A percentile compares a stretch with the other conserved stretches of the same genome.
phyloP scores from a whole-genome alignment of 2,888 invertebrate species.

The Noctua fimbriata region DNA sequence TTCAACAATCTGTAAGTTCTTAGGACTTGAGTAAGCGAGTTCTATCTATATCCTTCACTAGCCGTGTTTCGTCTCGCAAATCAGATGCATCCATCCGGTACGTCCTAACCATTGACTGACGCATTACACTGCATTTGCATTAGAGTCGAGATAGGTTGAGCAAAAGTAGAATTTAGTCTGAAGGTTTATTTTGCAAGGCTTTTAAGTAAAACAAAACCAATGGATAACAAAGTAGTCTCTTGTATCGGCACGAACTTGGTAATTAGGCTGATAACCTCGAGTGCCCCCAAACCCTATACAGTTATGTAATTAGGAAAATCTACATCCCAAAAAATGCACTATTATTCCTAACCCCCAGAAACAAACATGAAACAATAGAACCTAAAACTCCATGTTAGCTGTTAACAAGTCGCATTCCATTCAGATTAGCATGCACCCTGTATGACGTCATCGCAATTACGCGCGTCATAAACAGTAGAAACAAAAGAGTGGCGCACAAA shows the following conservation, averaged over 20 bases:
- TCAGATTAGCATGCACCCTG: slow-evolving; percentile 46
- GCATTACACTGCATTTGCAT: not conserved
- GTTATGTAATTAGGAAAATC: not conserved
- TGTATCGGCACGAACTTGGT: too few species aligned
- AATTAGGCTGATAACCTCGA: not conserved
- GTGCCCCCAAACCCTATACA: not conserved
- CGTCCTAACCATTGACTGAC: not conserved
- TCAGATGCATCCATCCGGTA: not conserved
- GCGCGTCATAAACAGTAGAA: slow-evolving; percentile 38
- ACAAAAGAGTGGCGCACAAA: slow-evolving; percentile 45
- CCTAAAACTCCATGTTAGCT: not conserved
- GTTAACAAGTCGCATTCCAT: slow-evolving; percentile 32
- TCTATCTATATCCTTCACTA: not conserved
- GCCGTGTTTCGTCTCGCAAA: not conserved
- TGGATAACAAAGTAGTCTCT: not conserved
- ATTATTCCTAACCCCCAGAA: slow-evolving; percentile 6
- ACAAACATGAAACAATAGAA: slow-evolving; percentile 9
- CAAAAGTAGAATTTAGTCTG: not conserved
- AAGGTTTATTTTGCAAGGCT: not conserved
- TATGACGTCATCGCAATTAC: slow-evolving; percentile 47
- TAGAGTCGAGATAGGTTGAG: not conserved
- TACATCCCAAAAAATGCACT: not conserved
- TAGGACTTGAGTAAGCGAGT: not conserved
- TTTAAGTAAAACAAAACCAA: not conserved
- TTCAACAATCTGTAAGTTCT: not conserved